Evolutionary conservation across 2,113 vertebrate species (phyloP).

Genomic region (Grallaria varia): DNA sequence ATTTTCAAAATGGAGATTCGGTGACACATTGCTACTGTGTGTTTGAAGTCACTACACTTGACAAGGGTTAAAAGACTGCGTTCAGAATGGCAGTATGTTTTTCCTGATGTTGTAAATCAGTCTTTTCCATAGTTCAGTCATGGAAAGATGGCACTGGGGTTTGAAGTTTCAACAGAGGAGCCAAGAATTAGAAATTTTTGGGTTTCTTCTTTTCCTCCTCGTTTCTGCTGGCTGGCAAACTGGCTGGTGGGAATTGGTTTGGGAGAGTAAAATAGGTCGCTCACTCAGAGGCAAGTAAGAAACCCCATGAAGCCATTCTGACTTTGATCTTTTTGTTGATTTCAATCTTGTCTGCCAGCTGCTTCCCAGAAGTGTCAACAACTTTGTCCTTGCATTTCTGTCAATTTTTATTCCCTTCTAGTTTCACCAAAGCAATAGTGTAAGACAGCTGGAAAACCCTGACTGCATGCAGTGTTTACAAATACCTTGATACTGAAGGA

Average conservation of each 20-base stretch:
- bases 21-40: not conserved
- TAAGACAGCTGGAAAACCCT: not conserved
- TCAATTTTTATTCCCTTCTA: not conserved
- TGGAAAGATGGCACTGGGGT: not conserved
- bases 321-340: not conserved
- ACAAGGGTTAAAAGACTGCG: not conserved
- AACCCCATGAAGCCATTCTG: not conserved
- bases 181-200: accelerated
- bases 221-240: not conserved
- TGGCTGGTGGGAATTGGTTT: not conserved
- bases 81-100: not conserved
- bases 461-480: accelerated
- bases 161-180: not conserved
- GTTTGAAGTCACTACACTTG: not conserved
- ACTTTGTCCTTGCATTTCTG: not conserved
- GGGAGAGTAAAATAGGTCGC: not conserved
- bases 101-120: not conserved
- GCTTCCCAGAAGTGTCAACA: not conserved
- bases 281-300: not conserved
- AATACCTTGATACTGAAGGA: not conserved
- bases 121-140: not conserved
- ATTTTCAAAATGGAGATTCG: not conserved
- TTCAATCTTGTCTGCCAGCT: not conserved
- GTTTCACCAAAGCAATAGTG: not conserved
- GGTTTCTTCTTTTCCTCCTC: not conserved